A percentile compares a stretch with the other conserved stretches of the same genome.
These are phyloP conservation scores for Mimachlamys varia DNA, from an alignment of 2,888 invertebrate species.

Conservation along the genomic window DNA sequence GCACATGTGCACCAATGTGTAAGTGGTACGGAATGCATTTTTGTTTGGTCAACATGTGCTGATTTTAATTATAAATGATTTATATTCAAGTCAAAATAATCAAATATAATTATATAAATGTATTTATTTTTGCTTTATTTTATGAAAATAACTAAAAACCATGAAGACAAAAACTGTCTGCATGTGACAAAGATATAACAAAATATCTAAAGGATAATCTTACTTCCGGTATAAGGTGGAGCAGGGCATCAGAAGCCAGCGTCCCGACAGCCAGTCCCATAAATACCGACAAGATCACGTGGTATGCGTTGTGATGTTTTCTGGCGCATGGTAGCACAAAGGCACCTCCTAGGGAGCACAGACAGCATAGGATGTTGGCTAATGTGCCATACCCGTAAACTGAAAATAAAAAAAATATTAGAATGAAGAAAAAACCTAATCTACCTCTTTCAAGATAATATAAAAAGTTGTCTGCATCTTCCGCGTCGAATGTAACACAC, in stretches of 20 bases:
- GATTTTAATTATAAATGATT: no score
- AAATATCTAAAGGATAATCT: conserved; percentile 21
- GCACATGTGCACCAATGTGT: no score
- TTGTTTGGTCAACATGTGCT: no score
- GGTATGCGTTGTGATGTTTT: conserved; percentile 66
- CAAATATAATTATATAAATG: no score
- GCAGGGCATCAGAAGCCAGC: conserved; percentile 81
- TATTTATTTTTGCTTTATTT: no score
- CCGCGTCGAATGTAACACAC: no score
- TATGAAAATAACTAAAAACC: no score
- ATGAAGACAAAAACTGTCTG: no score
- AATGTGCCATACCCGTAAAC: conserved; percentile 80
- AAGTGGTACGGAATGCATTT: no score
- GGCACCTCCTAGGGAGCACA: conserved; percentile 78
- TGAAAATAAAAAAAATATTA: conserved; percentile 54
- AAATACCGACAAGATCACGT: conserved; percentile 80
- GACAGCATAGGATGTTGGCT: conserved; percentile 80
- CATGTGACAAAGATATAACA: no score
- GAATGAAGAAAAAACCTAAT: not conserved
- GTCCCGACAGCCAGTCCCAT: conserved; percentile 82
- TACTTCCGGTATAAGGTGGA: conserved; percentile 82
- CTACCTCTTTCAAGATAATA: not conserved
- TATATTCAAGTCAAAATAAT: no score
- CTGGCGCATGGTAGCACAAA: conserved; percentile 71
- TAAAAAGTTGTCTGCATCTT: no score